Evolutionary conservation across 1,140 invertebrate species (phyloP), one percentile per base, ranked within the genome.

Genomic region (Apis florea): DNA sequence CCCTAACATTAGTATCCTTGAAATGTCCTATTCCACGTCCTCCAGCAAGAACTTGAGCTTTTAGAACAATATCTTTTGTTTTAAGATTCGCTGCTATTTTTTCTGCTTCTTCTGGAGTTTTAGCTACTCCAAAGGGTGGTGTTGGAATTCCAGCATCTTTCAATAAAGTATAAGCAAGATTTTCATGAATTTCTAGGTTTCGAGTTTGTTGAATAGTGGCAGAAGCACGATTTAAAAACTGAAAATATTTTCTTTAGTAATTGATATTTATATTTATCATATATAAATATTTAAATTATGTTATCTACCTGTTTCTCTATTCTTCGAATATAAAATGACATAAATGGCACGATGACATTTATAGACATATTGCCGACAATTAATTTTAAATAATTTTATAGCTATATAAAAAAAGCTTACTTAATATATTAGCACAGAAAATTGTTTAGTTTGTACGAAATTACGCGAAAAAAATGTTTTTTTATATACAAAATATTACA

Each of bases 41-140:
- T 87, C 98, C 98, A 87, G 98, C 97, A 69, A 99, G 95, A 47
- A 99, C 98, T 95, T 99, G 98, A 31, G 98, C 98, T 93, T 99
- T 99, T 54, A 99, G 94, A 10, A 99, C 98, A 64, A 98, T 95
- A 90, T 98, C 97, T 87, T 97, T 97, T 19, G 96, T 95, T 83
- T 97, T 96, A 12, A 99, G 94, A 67, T 96, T 95, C 82, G 95
- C 93, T 19, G 98, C 98, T 92, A 97, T 96, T 89, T 97, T 95
- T 47, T 94, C 93, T 49, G 97, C 98, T 93, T 99, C 98, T 68
- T 97, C 95, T 58, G 96, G 95, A 40, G 96, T 96, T 89, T 96
- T 96, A 1, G 98, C 98, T 47, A 99, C 96, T 70, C 97, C 97
- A 94, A 99, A 99, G 90, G 97, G 97, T 11, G 98, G 98, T 9